phyloP scores from a whole-genome alignment of 2,888 invertebrate species.

The Mechanitis mazaeus region DNA sequence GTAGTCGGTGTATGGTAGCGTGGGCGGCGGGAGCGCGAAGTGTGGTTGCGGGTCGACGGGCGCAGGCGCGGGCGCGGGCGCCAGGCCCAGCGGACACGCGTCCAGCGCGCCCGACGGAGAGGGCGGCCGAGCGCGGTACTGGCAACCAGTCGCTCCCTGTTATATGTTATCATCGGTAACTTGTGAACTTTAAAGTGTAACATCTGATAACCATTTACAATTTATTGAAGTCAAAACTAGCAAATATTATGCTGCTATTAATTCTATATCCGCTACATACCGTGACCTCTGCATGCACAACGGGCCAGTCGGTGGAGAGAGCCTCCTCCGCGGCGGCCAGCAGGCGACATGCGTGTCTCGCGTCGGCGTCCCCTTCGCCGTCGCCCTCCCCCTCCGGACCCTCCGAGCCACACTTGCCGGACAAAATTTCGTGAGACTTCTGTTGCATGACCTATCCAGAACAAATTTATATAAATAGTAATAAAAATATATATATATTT shows the following conservation, averaged over 20 bases:
- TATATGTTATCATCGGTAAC: background rate
- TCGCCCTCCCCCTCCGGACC: constrained; percentile 30
- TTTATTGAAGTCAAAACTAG: too few relatives aligned
- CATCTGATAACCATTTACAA: too few relatives aligned
- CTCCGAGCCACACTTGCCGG: constrained; percentile 52
- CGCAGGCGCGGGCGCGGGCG: constrained; percentile 28
- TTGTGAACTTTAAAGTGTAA: too few relatives aligned
- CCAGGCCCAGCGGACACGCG: constrained; percentile 25
- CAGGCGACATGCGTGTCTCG: constrained; percentile 59
- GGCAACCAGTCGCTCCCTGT: constrained; percentile 47
- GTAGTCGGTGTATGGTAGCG: constrained; percentile 54
- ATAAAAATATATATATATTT: background rate
- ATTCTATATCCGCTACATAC: constrained; percentile 27
- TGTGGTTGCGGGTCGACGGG: constrained; percentile 49
- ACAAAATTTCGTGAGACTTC: constrained; percentile 70
- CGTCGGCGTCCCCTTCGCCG: constrained; percentile 33
- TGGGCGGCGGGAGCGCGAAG: constrained; percentile 54
- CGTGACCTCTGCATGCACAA: constrained; percentile 44
- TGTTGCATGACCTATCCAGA: constrained; percentile 68
- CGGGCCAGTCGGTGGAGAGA: constrained; percentile 59
- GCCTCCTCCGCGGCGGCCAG: constrained; percentile 64
- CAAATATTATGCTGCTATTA: background rate
- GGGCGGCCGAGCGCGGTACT: constrained; percentile 52
- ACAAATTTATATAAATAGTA: background rate
- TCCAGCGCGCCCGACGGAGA: constrained; percentile 43